Base-by-base conservation (phyloP, 30 jellyfish, hydroid and myxozoan genomes). In the Turritopsis dohrnii region DNA sequence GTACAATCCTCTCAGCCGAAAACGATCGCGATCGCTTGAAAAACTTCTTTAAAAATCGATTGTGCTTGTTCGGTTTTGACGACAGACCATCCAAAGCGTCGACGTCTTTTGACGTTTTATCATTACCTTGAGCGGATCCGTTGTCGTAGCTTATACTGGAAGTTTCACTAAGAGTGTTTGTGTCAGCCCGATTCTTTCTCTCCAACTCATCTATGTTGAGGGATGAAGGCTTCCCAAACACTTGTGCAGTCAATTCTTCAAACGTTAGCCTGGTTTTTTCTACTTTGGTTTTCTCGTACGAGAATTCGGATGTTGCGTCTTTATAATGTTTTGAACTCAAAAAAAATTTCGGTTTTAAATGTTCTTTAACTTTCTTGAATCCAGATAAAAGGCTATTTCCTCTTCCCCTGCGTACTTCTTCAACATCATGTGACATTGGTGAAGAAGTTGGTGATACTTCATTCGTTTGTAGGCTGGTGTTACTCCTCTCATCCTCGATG, bases 291-390 rank as follows among this genome's bases (percentile, higher is more conserved):
- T 74, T 74, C 60, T 26, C 83, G 65, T 24, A 74, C 26, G 65
- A 74, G 83, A 74, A 74, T 74, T 74, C 83, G 13, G 83, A 74
- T 0, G 83, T n/a, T 29, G 65, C 83, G 24, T 74, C 83, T 74
- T 74, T 74, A 21, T 26, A 74, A 74, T 29, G 83, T 24, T 74
- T 74, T 1, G 83, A 29, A 74, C 83, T 24, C 28, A 19, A 25
- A 41, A 41, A 13, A 1, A 24, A 29, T 74, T 30, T 74, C 65
- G 83, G 65, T 24, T 74, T 74, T 24, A 74, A 74, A 26, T 74
- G 83, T 29, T 29, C 54, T 74, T 74, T 74, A 29, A 74, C 54
- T 74, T 74, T 74, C 83, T 74, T 69, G 0, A 69, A 69, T 69
- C 77, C 77, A n/a, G 77, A 29, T 24, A 74, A 24, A 29, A 74